A percentile compares a stretch with the other conserved stretches of the same genome.
These are phyloP conservation scores for Alcis repandata DNA, from an alignment of 2,888 invertebrate genomes.

Conservation along the genomic window DNA sequence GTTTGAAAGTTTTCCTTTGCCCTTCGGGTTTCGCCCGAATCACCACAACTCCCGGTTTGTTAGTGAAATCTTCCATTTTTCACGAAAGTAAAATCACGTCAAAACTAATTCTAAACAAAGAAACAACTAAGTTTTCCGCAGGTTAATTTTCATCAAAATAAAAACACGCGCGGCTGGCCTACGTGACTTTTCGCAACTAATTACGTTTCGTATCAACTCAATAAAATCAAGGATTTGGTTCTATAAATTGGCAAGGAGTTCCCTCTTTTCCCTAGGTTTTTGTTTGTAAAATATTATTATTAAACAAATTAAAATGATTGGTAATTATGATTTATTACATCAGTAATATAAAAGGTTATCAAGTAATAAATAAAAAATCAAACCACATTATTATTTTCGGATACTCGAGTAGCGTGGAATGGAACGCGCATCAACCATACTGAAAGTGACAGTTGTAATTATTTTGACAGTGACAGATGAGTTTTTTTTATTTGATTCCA, in stretches of 20 bases:
- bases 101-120: slow-evolving; percentile 14
- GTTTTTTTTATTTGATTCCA: neutral
- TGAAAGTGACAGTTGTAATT: neutral
- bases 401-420: too few relatives aligned
- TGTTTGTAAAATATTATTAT: too few relatives aligned
- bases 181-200: slow-evolving; percentile 78
- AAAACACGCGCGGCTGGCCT: slow-evolving; percentile 78
- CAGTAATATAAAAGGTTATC: too few relatives aligned
- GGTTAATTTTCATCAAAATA: slow-evolving; percentile 59
- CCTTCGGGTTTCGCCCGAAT: slow-evolving; percentile 91
- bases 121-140: slow-evolving; percentile 39
- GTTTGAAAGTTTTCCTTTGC: slow-evolving; percentile 92
- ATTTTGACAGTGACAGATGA: neutral
- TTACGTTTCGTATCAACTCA: slow-evolving; percentile 55
- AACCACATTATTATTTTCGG: too few relatives aligned
- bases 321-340: too few relatives aligned
- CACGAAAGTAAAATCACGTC: slow-evolving; percentile 32
- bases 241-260: too few relatives aligned
- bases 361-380: too few relatives aligned
- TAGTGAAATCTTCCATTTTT: slow-evolving; percentile 71
- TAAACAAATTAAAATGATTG: too few relatives aligned
- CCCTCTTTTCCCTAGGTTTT: too few relatives aligned
- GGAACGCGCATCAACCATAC: too few relatives aligned
- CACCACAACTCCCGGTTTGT: slow-evolving; percentile 85
- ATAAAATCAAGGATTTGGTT: too few relatives aligned